Conservation (phyloP, 2,888 invertebrate species). For the Hypercompe scribonia region DNA sequence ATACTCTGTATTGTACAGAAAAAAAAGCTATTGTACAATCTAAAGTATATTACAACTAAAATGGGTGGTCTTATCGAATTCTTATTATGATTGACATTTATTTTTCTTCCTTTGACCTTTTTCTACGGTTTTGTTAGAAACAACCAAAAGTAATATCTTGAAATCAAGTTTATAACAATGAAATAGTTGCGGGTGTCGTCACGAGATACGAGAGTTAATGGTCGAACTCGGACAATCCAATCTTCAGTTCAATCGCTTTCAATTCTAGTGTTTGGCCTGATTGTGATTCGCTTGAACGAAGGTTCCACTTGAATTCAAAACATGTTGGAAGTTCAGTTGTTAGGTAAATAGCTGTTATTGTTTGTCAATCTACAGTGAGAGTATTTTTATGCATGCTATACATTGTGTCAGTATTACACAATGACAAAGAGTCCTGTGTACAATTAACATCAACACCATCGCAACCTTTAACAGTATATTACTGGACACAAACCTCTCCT, state of each 20-base stretch:
- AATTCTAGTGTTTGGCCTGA: constrained; percentile 35
- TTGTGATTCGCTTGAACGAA: constrained; percentile 34
- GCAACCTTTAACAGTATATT: no score
- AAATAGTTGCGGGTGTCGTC: background rate
- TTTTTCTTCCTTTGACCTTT: background rate
- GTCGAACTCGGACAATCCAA: constrained; percentile 35
- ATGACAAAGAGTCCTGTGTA: no score
- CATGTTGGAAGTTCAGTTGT: constrained; percentile 1
- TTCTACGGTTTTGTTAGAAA: background rate
- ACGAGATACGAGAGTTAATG: constrained; percentile 23
- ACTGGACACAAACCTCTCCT: no score
- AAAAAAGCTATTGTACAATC: no score
- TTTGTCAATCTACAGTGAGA: background rate
- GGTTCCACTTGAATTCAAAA: constrained; percentile 31
- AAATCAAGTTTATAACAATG: background rate
- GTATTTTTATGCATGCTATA: no score
- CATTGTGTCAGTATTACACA: no score
- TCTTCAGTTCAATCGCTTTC: constrained; percentile 37
- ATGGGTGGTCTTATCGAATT: background rate
- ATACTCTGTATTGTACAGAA: no score
- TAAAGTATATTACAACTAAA: background rate
- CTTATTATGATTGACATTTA: background rate
- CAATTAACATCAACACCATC: no score
- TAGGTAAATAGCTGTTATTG: background rate
- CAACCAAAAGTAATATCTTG: background rate